Conservation (phyloP, 2,113 vertebrate species). For the Oxygymnocypris stewartii region DNA sequence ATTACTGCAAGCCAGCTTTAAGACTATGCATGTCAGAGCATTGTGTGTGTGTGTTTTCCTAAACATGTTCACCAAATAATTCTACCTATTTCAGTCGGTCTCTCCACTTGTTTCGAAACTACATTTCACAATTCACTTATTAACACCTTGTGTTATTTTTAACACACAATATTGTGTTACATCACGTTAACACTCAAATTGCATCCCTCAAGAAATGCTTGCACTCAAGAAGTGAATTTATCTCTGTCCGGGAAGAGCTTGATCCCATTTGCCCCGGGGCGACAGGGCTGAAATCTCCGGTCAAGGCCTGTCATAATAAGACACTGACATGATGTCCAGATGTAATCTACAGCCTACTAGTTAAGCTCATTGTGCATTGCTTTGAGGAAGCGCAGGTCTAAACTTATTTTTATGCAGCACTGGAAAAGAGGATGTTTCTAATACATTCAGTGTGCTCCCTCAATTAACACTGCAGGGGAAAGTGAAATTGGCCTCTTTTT, state of each 20-base stretch:
- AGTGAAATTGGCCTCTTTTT: slow-evolving; percentile 86
- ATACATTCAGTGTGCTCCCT: slow-evolving; percentile 82
- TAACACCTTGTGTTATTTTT: slow-evolving; percentile 3
- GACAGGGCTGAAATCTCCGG: slow-evolving; percentile 18
- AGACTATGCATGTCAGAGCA: slow-evolving; percentile 45
- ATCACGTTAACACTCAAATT: not conserved
- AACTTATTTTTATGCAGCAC: slow-evolving; percentile 67
- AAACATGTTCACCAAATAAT: slow-evolving; percentile 10
- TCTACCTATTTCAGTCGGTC: slow-evolving; percentile 8
- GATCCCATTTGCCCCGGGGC: slow-evolving; percentile 20
- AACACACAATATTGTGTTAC: slow-evolving; percentile 4
- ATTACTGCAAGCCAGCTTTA: slow-evolving; percentile 56
- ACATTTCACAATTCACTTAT: not conserved
- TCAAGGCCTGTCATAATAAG: slow-evolving; percentile 28
- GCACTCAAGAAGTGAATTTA: slow-evolving; percentile 25
- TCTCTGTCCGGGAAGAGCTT: slow-evolving; percentile 21
- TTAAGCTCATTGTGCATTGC: slow-evolving; percentile 6
- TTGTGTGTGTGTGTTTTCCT: slow-evolving; percentile 17
- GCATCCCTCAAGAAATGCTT: slow-evolving; percentile 21
- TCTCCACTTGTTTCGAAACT: slow-evolving; percentile 1
- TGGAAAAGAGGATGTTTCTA: slow-evolving; percentile 80
- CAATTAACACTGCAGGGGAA: slow-evolving; percentile 94
- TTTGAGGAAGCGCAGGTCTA: slow-evolving; percentile 1
- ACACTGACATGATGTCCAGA: slow-evolving; percentile 18
- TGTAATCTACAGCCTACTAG: not conserved